These are phyloP conservation scores for Echinometra lucunter DNA, from an alignment of 53 echinoderm and acorn worm genomes.

Conservation along the genomic window DNA sequence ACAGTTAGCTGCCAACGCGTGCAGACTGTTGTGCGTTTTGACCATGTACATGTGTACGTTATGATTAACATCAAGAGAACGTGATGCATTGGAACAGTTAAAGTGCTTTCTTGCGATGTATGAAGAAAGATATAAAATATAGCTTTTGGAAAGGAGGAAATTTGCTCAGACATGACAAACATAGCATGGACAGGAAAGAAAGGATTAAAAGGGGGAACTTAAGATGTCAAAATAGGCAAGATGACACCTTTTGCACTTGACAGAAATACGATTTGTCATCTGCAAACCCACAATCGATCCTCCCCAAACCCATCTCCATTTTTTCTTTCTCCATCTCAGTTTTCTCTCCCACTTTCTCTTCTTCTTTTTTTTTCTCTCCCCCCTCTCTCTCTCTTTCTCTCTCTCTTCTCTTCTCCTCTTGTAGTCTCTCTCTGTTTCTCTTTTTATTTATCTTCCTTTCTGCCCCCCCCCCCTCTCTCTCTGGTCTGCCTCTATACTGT, in stretches of 20 bases:
- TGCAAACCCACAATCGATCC: not conserved
- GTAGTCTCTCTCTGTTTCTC: not conserved
- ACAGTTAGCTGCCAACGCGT: constrained; percentile 25
- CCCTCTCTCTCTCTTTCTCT: not conserved
- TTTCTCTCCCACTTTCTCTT: not conserved
- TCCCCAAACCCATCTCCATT: not conserved
- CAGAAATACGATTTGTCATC: constrained; percentile 25
- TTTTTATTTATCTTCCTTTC: not conserved
- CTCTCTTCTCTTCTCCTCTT: not conserved
- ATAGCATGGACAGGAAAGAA: not conserved
- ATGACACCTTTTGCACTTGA: constrained; percentile 4
- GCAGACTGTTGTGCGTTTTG: constrained; percentile 1
- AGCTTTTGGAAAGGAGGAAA: not conserved
- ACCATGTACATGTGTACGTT: constrained; percentile 5
- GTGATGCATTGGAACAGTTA: constrained; percentile 11
- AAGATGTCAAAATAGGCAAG: not conserved
- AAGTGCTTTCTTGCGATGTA: constrained; percentile 6
- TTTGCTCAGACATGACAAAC: not conserved
- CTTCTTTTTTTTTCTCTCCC: too few relatives aligned
- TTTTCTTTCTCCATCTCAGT: not conserved
- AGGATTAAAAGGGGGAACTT: not conserved
- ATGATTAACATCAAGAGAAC: not conserved
- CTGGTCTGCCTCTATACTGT: too few relatives aligned
- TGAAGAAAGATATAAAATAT: not conserved
- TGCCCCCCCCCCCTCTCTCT: not conserved